Conservation (phyloP, 2,888 invertebrate species). For the Zaprionus lineosus region DNA sequence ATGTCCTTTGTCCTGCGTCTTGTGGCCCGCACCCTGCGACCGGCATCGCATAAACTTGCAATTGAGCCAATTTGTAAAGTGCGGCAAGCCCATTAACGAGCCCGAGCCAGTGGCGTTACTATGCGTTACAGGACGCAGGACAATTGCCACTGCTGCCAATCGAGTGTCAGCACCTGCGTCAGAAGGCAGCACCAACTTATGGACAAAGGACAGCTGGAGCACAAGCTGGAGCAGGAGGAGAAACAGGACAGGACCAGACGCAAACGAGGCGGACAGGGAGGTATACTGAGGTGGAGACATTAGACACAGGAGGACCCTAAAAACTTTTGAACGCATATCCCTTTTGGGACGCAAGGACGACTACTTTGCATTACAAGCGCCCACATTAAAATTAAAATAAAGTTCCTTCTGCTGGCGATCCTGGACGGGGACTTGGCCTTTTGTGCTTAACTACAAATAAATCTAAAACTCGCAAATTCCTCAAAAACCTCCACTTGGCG, state of each 20-base stretch:
- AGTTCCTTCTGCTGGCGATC: slow-evolving; percentile 58
- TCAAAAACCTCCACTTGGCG: slow-evolving; percentile 28
- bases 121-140: slow-evolving; percentile 23
- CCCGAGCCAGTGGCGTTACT: slow-evolving; percentile 10
- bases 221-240: background rate
- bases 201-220: slow-evolving; percentile 1
- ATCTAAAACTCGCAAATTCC: slow-evolving; percentile 75
- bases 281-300: background rate
- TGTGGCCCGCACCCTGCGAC: slow-evolving; percentile 3
- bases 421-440: slow-evolving; percentile 17
- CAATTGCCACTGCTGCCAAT: slow-evolving; percentile 44
- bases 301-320: background rate
- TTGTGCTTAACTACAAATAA: slow-evolving; percentile 66
- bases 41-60: slow-evolving; percentile 81
- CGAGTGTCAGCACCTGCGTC: slow-evolving; percentile 62
- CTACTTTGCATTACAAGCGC: slow-evolving; percentile 70
- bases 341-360: slow-evolving; percentile 22
- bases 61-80: slow-evolving; percentile 83
- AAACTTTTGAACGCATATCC: slow-evolving; percentile 40
- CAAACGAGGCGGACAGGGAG: background rate
- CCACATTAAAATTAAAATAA: slow-evolving; percentile 76
- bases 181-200: slow-evolving; percentile 6
- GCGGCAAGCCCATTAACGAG: slow-evolving; percentile 76
- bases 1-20: background rate
- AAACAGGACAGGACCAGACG: background rate